A percentile compares a stretch with the other conserved stretches of the same genome.
Evolutionary conservation across 2,113 vertebrate genomes (phyloP).

Genomic region (Notothenia coriiceps): DNA sequence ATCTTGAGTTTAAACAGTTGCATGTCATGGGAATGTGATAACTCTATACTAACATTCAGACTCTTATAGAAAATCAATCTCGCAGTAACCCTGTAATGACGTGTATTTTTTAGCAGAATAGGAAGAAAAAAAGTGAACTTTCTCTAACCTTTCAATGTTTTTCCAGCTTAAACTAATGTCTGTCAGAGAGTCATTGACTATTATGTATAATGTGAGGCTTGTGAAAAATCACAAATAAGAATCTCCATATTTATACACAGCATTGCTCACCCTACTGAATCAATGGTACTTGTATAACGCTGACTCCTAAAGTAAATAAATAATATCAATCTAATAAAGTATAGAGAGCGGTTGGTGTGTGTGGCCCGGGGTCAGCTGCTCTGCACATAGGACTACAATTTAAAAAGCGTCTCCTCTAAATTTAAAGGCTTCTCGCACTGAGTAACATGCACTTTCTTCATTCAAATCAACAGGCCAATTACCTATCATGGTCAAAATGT

Average conservation of each 20-base stretch:
- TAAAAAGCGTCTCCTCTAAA: background rate
- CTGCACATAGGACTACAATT: constrained; percentile 6
- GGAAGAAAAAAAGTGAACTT: background rate
- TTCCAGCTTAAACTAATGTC: background rate
- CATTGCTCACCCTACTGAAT: background rate
- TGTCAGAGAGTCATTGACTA: no score
- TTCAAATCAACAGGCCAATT: constrained; percentile 49
- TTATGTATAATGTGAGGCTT: no score
- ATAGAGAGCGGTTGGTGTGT: background rate
- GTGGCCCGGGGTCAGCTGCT: background rate
- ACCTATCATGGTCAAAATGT: constrained; percentile 23
- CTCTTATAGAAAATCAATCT: background rate
- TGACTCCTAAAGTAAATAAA: background rate
- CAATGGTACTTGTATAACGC: no score
- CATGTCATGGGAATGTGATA: constrained; percentile 11
- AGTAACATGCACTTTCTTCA: constrained; percentile 24
- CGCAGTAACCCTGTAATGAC: background rate
- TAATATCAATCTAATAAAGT: constrained; percentile 20
- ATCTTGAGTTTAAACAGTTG: constrained; percentile 2
- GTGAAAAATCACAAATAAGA: no score
- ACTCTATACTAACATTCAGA: background rate
- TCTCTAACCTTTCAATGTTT: background rate
- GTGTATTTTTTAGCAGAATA: background rate
- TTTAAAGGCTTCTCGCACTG: constrained; percentile 36
- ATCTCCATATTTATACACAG: background rate